Base-by-base conservation (phyloP, 1,140 invertebrate species). In the Pseudomyrmex dendroicus region DNA sequence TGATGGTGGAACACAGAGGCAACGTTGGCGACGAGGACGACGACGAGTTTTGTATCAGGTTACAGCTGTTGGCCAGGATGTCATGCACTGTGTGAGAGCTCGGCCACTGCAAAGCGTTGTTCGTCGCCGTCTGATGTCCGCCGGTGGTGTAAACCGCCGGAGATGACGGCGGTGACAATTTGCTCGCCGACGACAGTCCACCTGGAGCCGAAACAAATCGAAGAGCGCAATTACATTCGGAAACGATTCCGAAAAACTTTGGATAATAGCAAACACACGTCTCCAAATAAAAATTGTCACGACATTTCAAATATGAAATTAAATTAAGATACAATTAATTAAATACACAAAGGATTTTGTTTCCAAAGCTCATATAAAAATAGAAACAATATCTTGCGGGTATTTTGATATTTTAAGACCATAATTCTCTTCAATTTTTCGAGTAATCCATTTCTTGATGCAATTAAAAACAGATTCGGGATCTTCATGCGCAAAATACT, bases 1-100 rank as follows among this genome's bases (percentile, higher is more conserved):
- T 91, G 56, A 89, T 73, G 50, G 85, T 82, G 25, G 90, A 73
- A 86, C 91, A 89, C 62, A 89, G 52, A 15, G 84, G 85, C 13
- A 89, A 89, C 17, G 73, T 85, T 20, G 90, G 70, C 0, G 83
- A 89, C 12, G 87, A 88, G 35, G 83, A 93, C 22, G 92, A 84
- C 0, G 90, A 88, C 0, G 92, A 92, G 8, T 76, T 90, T 9
- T 89, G 84, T 62, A 90, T 25, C 35, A 35, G 35, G 9, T 89
- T 85, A 59, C 84, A 85, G 59, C 89, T 84, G 48, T 73, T 92
- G 13, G 95, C 96, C 84, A 97, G 93, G 86, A 97, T 96, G 89
- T 97, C 96, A 73, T 96, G 95, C 4, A 97, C 96, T 1, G 96
- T 95, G 90, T 97, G 96, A 17, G 96, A 95, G 89, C 94, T 95